These are phyloP conservation scores for Himalopsyche japonica DNA, from an alignment of 2,888 invertebrate species.

Conservation along the genomic window DNA sequence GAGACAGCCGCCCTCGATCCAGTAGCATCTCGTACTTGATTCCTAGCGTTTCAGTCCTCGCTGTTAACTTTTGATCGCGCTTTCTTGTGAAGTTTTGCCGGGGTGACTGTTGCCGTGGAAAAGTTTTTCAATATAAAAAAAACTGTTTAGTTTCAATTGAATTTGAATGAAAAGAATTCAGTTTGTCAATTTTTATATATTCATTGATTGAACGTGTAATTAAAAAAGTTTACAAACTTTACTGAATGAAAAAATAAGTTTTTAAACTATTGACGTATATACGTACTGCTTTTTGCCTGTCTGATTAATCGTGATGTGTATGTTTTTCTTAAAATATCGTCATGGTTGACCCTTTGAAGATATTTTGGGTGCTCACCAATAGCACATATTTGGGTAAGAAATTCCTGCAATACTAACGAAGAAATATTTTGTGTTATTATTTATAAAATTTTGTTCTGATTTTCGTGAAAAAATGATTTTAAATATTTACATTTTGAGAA, in stretches of 20 bases:
- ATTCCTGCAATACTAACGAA: too few relatives aligned
- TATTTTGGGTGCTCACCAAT: constrained; percentile 83
- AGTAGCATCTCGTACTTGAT: background rate
- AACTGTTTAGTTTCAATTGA: background rate
- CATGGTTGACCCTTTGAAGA: constrained; percentile 82
- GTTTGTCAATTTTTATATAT: background rate
- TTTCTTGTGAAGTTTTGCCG: background rate
- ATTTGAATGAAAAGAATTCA: background rate
- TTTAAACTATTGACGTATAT: too few relatives aligned
- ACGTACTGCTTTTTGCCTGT: background rate
- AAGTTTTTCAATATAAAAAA: background rate
- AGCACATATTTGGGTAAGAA: constrained; percentile 76
- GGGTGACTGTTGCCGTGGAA: background rate
- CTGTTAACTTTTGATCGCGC: background rate
- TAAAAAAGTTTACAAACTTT: background rate
- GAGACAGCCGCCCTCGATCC: background rate
- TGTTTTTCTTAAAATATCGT: constrained; percentile 10
- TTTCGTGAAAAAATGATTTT: too few relatives aligned
- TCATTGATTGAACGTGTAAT: background rate
- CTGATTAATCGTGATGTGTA: constrained; percentile 18
- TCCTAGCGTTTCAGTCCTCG: background rate
- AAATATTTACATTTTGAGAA: too few relatives aligned
- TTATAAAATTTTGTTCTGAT: too few relatives aligned
- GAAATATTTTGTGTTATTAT: too few relatives aligned
- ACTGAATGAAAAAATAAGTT: too few relatives aligned